Percentiles rank a stretch among this genome's conserved stretches.
These are phyloP conservation scores for Harpagus bidentatus DNA, from an alignment of 2,113 vertebrate genomes.

Conservation along the genomic window DNA sequence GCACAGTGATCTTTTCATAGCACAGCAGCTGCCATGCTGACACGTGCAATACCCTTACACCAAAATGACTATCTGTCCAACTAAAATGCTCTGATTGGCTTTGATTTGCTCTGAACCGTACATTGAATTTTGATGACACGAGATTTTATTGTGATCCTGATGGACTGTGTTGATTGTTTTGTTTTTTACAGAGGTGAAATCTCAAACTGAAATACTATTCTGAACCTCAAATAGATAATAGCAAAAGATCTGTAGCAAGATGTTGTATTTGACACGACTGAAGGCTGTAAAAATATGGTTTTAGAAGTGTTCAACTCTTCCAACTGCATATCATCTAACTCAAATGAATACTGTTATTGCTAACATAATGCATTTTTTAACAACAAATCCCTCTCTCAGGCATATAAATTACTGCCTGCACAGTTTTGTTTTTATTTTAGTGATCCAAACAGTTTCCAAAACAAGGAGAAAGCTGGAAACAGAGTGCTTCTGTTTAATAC, in stretches of 20 bases:
- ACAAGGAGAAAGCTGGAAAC: conserved; percentile 29
- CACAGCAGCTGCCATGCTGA: conserved; percentile 61
- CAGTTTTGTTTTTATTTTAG: neutral
- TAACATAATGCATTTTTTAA: conserved; percentile 31
- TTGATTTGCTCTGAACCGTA: neutral
- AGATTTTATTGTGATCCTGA: conserved; percentile 23
- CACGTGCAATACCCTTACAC: conserved; percentile 22
- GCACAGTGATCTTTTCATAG: conserved; percentile 54
- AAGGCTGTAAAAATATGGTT: neutral
- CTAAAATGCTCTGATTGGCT: neutral
- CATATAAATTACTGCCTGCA: neutral
- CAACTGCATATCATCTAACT: neutral
- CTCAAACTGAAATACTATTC: neutral
- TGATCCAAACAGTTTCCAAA: conserved; percentile 5
- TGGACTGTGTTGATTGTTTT: neutral
- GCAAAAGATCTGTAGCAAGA: neutral
- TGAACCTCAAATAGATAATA: neutral
- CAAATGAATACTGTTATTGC: conserved; percentile 8
- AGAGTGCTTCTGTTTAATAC: conserved; percentile 14
- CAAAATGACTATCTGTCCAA: conserved; percentile 55
- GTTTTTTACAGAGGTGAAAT: neutral
- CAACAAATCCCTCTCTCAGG: neutral
- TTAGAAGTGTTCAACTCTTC: neutral
- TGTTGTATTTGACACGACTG: neutral
- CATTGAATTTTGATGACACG: conserved; percentile 31